phyloP scores from a whole-genome alignment of 2,113 vertebrate genomes.

The Ornithorhynchus anatinus region DNA sequence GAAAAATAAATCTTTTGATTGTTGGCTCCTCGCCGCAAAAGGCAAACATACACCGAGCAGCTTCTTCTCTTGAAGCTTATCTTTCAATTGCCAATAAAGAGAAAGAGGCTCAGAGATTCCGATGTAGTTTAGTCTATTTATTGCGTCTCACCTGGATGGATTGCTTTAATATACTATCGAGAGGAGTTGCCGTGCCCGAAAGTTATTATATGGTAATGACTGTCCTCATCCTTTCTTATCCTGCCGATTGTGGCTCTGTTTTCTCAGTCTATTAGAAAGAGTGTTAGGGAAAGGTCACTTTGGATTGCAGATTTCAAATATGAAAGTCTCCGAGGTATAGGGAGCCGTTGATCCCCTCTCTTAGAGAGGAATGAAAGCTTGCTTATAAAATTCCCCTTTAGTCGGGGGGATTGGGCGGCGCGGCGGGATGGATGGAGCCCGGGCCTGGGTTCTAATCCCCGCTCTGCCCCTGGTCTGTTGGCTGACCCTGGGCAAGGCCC shows the following conservation, averaged over 20 bases:
- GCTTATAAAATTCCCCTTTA: too few species aligned
- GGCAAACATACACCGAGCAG: conserved; percentile 29
- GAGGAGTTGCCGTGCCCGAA: conserved; percentile 42
- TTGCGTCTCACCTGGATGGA: conserved; percentile 48
- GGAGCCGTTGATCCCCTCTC: background rate
- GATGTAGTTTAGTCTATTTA: conserved; percentile 47
- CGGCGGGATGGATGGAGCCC: too few species aligned
- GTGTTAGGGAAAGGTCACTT: background rate
- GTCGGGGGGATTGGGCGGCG: too few species aligned
- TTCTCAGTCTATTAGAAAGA: background rate
- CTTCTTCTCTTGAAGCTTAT: conserved; percentile 40
- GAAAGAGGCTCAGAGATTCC: conserved; percentile 41
- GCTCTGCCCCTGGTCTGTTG: too few species aligned
- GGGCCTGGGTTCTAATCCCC: too few species aligned
- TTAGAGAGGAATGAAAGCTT: too few species aligned
- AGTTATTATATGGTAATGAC: conserved; percentile 43
- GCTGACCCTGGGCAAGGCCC: too few species aligned
- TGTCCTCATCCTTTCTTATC: conserved; percentile 4
- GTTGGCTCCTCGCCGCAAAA: conserved; percentile 10
- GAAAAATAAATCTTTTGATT: background rate
- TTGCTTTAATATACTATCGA: conserved; percentile 55
- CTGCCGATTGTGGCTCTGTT: background rate
- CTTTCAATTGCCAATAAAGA: conserved; percentile 47
- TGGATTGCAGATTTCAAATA: background rate
- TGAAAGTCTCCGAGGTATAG: background rate